These are phyloP conservation scores for Sycobia sp. DNA, from an alignment of 1,140 invertebrate species.

Conservation along the genomic window DNA sequence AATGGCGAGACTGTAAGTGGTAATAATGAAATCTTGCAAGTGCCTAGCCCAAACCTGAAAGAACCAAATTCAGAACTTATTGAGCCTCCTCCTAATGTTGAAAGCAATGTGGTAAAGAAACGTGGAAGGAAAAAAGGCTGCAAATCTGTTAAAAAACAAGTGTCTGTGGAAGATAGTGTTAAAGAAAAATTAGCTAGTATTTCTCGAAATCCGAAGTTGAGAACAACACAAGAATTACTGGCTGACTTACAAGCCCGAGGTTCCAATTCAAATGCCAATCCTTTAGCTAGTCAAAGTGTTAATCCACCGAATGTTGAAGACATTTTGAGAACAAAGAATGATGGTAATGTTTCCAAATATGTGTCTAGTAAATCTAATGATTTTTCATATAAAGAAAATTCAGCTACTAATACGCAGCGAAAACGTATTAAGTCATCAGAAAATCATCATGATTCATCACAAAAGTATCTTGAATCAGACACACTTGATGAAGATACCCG, in stretches of 20 bases:
- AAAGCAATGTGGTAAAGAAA: slow-evolving; percentile 63
- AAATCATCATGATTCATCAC: slow-evolving; percentile 13
- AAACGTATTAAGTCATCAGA: slow-evolving; percentile 31
- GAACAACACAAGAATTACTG: slow-evolving; percentile 83
- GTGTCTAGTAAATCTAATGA: slow-evolving; percentile 63
- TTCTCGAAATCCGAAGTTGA: slow-evolving; percentile 73
- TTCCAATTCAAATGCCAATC: slow-evolving; percentile 49
- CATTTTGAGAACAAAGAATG: slow-evolving; percentile 48
- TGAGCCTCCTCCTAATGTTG: slow-evolving; percentile 42
- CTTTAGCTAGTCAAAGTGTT: slow-evolving; percentile 56
- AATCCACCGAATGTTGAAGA: slow-evolving; percentile 53
- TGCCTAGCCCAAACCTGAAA: slow-evolving; percentile 56
- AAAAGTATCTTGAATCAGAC: slow-evolving; percentile 31
- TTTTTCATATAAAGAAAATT: slow-evolving; percentile 37
- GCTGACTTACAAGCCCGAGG: slow-evolving; percentile 75
- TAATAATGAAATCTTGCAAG: slow-evolving; percentile 56
- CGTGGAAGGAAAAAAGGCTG: slow-evolving; percentile 74
- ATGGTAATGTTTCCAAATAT: slow-evolving; percentile 65
- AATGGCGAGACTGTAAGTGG: slow-evolving; percentile 56
- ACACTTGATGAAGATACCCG: slow-evolving; percentile 28
- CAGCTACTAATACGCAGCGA: slow-evolving; percentile 18
- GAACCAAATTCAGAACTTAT: slow-evolving; percentile 35
- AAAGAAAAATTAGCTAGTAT: slow-evolving; percentile 71
- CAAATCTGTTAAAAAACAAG: slow-evolving; percentile 65
- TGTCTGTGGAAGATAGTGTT: slow-evolving; percentile 64